Conservation (phyloP, 2,797 vertebrate species). For the Harpagifer antarcticus region DNA sequence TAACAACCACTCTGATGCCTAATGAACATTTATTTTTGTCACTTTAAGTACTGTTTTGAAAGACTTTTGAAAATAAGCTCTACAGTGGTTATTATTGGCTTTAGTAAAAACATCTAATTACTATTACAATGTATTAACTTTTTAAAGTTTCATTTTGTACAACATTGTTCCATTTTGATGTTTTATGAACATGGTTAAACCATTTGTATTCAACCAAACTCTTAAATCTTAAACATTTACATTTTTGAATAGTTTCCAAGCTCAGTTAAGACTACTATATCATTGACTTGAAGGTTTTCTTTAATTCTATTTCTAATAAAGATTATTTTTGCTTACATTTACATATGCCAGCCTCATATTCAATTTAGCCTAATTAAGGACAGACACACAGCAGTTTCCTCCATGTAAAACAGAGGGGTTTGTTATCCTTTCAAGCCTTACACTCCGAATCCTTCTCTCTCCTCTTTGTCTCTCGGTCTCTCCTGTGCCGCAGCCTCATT, state of each 20-base stretch:
- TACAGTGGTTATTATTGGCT: neutral
- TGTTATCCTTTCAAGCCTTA: conserved; percentile 60
- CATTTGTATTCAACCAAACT: neutral
- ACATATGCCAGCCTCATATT: conserved; percentile 21
- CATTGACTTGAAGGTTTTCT: neutral
- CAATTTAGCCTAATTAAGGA: conserved; percentile 49
- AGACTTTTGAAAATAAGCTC: no score
- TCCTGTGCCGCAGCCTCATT: conserved; percentile 72
- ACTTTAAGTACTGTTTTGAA: neutral
- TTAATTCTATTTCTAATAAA: conserved; percentile 7
- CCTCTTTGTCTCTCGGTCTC: conserved; percentile 73
- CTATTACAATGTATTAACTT: no score
- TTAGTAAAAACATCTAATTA: no score
- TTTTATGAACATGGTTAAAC: neutral
- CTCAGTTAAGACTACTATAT: neutral
- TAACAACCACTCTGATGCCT: neutral
- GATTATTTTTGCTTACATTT: conserved; percentile 6
- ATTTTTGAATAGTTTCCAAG: neutral
- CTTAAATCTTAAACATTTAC: neutral
- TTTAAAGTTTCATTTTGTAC: neutral
- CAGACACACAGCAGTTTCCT: conserved; percentile 18
- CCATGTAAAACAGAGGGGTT: conserved; percentile 18
- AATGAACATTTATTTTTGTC: neutral
- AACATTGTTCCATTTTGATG: neutral
- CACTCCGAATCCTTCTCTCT: conserved; percentile 59